Evolutionary conservation across 2,797 vertebrate genomes (phyloP).

Genomic region (Chelidonichthys spinosus): DNA sequence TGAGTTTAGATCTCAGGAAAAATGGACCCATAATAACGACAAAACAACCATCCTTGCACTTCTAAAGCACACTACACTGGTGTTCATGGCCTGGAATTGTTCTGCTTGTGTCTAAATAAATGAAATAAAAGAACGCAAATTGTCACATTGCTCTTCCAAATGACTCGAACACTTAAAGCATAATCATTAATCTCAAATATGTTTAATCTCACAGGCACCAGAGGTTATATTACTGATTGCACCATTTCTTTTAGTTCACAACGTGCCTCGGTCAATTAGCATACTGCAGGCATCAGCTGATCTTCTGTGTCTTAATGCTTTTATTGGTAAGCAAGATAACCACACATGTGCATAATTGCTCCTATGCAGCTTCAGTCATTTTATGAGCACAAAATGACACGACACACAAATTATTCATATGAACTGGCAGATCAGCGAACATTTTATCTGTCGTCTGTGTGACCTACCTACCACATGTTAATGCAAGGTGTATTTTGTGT

Average conservation of each 20-base stretch:
- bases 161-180: constrained; percentile 35
- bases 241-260: constrained; percentile 46
- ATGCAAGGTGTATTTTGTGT: constrained; percentile 20
- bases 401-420: not conserved
- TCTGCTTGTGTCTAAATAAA: constrained; percentile 40
- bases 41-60: constrained; percentile 1
- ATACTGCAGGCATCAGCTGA: constrained; percentile 57
- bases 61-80: not conserved
- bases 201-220: constrained; percentile 47
- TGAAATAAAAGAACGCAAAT: constrained; percentile 32
- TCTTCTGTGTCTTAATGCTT: constrained; percentile 46
- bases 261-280: constrained; percentile 46
- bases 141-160: constrained; percentile 50
- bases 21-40: not conserved
- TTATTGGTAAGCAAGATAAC: constrained; percentile 49
- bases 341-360: constrained; percentile 23
- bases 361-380: constrained; percentile 17
- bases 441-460: constrained; percentile 2
- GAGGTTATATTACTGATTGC: constrained; percentile 54
- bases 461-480: constrained; percentile 7
- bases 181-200: constrained; percentile 48
- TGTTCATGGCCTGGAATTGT: constrained; percentile 16
- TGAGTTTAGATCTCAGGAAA: constrained; percentile 7
- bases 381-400: constrained; percentile 15
- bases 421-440: not conserved